Base-by-base conservation (phyloP, 2,888 invertebrate genomes). In the Furcula furcula region DNA sequence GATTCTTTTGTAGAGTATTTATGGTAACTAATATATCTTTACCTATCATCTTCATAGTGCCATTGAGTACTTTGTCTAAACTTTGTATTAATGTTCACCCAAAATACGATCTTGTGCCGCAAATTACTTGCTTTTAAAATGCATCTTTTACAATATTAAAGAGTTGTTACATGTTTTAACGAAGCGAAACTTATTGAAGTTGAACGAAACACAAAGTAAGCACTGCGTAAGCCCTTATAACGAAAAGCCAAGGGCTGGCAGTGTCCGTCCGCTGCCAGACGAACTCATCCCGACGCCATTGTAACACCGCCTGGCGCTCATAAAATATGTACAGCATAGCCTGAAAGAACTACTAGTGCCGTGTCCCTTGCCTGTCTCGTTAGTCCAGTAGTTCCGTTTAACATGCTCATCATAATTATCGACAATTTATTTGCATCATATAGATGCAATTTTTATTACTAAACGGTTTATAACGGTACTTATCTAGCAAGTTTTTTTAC, bases 231-330 rank as follows among this genome's bases (percentile, higher is more conserved):
- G 40, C 33, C 58, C 43, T 53, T 52, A 23, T 28, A 18, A 18
- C 46, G 54, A 55, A 59, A 58, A 66, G 63, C 59, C 33, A 59
- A 65, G 70, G 70, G 66, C 69, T 61, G 63, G 60, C 57, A 56
- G 48, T 60, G 64, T 64, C 65, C 71, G n/a, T n/a, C n/a, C n/a
- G n/a, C n/a, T n/a, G 79, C 76, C 73, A 79, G 80, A 78, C 81
- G 84, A 81, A 75, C 85, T 79, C 86, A 76, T 78, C 80, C 74
- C 79, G 76, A 55, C 81, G 74, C 76, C 71, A 85, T 87, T 85
- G 86, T 85, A 63, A 64, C 65, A 65, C 59, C 68, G 77, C 65
- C 73, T 74, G 65, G 59, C 67, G 68, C 79, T 85, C 82, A 85
- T 87, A 79, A 83, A 87, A 87, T 84, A 87, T 87, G 77, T 74